Evolutionary conservation across 2,113 vertebrate species (phyloP), one percentile per base, ranked within the genome.

Genomic region (Urocitellus parryii): DNA sequence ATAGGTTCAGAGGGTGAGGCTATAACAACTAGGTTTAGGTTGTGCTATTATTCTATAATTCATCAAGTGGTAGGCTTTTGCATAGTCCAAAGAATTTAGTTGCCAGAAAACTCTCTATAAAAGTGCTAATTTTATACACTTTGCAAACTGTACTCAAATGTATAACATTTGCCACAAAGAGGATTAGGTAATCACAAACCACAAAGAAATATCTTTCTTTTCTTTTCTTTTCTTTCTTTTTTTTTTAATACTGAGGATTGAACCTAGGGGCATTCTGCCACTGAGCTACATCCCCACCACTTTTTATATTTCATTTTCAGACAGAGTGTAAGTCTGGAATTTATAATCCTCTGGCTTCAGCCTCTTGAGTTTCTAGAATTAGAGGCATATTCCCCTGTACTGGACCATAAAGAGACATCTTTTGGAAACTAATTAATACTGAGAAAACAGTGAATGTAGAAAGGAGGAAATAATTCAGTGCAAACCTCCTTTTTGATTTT

Each of bases 381-480:
- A 17, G 4, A 22, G 56, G 56, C 56, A 20, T 58, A 20, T 2
- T 2, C 3, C 58, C 22, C 58, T 61, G 20, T 61, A 22, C 22
- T 9, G 12, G 9, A 14, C 1, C 37, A 68, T 0, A 8, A 89
- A 70, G 5, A 39, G 27, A 58, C 37, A 32, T 39, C 13, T 70
- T 92, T 5, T 37, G 10, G 13, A 93, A 94, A 94, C 81, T 51
- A 3, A 72, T 42, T 91, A 92, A 34, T 91, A 73, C 51, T 89
- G 73, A 24, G 56, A 68, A 92, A 81, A 24, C 3, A 61, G 53
- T 20, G 8, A 51, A 65, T 18, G 10, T 63, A 82, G 4, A 4
- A 74, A 85, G 67, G 16, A 82, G 16, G 45, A 10, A 70, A 45
- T 16, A 87, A 85, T 72, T 81, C 12, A 82, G 56, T 63, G 34